These are phyloP conservation scores for Callyntrura guangdongensis DNA, from an alignment of 2,888 invertebrate species.

Conservation along the genomic window DNA sequence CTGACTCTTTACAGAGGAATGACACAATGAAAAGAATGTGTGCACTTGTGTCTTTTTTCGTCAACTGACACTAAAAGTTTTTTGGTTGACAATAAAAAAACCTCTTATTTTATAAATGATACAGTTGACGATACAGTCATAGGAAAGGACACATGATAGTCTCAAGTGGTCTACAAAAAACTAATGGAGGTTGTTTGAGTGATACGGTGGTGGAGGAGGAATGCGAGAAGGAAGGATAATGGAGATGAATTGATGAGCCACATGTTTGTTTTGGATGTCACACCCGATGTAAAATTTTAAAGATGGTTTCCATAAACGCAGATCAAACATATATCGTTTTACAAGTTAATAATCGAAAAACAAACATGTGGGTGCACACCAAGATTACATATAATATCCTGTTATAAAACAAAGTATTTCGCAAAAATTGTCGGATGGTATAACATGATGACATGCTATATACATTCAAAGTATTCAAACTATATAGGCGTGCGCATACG, in stretches of 20 bases:
- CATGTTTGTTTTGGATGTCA: background rate
- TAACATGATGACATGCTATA: no score
- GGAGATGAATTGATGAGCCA: background rate
- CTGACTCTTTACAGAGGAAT: background rate
- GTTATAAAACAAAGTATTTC: background rate
- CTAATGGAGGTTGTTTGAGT: no score
- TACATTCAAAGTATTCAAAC: no score
- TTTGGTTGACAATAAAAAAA: background rate
- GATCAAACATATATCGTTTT: background rate
- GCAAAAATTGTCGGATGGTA: background rate
- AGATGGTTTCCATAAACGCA: background rate
- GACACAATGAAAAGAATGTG: background rate
- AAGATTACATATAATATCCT: background rate
- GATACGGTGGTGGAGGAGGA: background rate
- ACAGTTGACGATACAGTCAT: constrained; percentile 17
- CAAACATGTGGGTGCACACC: background rate
- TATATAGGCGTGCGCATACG: no score
- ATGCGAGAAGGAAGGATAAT: background rate
- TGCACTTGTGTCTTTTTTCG: background rate
- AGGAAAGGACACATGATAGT: background rate
- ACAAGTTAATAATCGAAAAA: background rate
- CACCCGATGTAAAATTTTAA: background rate
- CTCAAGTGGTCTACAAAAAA: background rate
- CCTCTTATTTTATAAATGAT: background rate
- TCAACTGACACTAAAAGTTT: constrained; percentile 14